These are phyloP conservation scores for Eublepharis macularius DNA, from an alignment of 2,113 vertebrate genomes.

Conservation along the genomic window DNA sequence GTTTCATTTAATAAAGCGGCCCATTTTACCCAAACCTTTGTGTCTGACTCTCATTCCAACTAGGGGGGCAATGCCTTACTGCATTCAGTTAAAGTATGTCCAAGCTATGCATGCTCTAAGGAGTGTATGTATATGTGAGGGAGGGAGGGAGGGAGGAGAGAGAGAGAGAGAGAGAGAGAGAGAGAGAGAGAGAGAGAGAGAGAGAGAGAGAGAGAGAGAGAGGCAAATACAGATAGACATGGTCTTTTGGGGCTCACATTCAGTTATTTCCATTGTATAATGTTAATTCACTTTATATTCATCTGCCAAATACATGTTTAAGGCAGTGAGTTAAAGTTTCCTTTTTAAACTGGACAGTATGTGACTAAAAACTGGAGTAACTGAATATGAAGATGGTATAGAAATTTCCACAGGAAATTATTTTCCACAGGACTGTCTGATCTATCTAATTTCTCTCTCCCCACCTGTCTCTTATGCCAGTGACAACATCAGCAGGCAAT, in stretches of 20 bases:
- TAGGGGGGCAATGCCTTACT: no score
- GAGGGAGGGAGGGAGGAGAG: no score
- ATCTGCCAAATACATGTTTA: not conserved
- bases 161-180: no score
- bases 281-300: not conserved
- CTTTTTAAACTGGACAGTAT: not conserved
- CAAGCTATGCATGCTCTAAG: not conserved
- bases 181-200: no score
- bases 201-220: no score
- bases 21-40: no score
- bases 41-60: no score
- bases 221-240: no score
- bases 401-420: not conserved
- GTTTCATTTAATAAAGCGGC: no score
- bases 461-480: not conserved
- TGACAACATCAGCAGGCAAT: not conserved
- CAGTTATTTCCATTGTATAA: not conserved
- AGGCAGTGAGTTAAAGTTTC: not conserved
- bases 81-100: not conserved
- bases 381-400: no score
- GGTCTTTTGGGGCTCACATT: not conserved
- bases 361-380: not conserved
- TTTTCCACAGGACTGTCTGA: not conserved
- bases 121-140: no score
- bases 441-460: not conserved